phyloP scores from a whole-genome alignment of 2,113 vertebrate species.

The Spea multiplicata region DNA sequence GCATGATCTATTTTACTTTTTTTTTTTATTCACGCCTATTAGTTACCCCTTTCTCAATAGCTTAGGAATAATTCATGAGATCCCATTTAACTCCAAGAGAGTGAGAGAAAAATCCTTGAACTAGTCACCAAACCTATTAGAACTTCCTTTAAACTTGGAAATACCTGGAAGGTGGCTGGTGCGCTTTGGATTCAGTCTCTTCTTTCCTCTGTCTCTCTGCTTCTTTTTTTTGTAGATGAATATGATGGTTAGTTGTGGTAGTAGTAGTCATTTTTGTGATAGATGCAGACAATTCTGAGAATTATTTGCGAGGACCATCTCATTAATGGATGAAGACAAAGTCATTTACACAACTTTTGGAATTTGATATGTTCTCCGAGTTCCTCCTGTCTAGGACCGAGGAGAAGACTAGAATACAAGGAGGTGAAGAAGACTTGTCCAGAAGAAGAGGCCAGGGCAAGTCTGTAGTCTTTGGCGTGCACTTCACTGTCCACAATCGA shows the following conservation, averaged over 20 bases:
- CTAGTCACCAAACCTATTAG: background rate
- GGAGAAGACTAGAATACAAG: background rate
- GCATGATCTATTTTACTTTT: conserved; percentile 51
- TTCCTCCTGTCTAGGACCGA: background rate
- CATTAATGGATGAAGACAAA: background rate
- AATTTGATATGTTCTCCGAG: background rate
- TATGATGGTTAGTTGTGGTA: background rate
- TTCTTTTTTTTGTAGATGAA: background rate
- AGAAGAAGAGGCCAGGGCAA: background rate
- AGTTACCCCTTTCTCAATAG: conserved; percentile 28
- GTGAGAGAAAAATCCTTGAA: background rate
- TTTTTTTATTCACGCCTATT: conserved; percentile 50
- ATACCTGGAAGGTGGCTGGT: background rate
- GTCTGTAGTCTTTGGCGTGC: background rate
- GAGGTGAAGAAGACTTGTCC: background rate
- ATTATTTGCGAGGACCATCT: background rate
- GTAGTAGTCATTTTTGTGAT: too few species aligned
- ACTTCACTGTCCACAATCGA: background rate
- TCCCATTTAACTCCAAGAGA: conserved; percentile 40
- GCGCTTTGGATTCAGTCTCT: background rate
- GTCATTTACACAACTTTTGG: background rate
- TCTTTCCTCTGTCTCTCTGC: background rate
- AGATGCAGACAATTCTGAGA: background rate
- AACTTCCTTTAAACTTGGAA: conserved; percentile 5
- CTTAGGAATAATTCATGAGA: conserved; percentile 35